phyloP scores from a whole-genome alignment of 2,797 vertebrate species.

The Pipistrellus kuhlii region DNA sequence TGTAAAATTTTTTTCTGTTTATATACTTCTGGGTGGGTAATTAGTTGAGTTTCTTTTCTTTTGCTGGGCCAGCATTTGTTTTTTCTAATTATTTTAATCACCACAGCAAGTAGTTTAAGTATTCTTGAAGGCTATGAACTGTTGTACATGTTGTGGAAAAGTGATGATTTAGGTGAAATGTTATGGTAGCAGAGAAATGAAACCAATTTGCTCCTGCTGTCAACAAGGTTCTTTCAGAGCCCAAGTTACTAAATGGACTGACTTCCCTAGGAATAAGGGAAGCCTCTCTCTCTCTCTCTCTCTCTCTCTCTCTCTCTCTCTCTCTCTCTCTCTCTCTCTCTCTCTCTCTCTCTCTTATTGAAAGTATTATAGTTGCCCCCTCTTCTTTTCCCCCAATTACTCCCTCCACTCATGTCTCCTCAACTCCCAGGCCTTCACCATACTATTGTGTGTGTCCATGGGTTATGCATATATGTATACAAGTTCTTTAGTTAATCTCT shows the following conservation, averaged over 20 bases:
- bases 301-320: neutral
- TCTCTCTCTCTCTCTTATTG: too few species aligned
- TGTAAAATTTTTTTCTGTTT: neutral
- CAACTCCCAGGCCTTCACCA: too few species aligned
- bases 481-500: too few species aligned
- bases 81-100: slow-evolving; percentile 1
- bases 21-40: neutral
- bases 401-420: too few species aligned
- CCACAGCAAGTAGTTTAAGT: neutral
- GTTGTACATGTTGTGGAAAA: neutral
- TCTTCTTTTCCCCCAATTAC: too few species aligned
- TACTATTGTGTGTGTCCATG: too few species aligned
- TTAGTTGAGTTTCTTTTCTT: neutral
- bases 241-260: neutral
- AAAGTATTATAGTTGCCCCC: too few species aligned
- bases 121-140: neutral
- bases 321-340: neutral
- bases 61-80: neutral
- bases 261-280: neutral
- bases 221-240: neutral
- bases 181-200: neutral
- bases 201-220: neutral
- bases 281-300: neutral
- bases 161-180: neutral
- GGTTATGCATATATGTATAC: too few species aligned